Base-by-base conservation (phyloP, 2,888 invertebrate genomes). In the Acanthosepion esculentum region DNA sequence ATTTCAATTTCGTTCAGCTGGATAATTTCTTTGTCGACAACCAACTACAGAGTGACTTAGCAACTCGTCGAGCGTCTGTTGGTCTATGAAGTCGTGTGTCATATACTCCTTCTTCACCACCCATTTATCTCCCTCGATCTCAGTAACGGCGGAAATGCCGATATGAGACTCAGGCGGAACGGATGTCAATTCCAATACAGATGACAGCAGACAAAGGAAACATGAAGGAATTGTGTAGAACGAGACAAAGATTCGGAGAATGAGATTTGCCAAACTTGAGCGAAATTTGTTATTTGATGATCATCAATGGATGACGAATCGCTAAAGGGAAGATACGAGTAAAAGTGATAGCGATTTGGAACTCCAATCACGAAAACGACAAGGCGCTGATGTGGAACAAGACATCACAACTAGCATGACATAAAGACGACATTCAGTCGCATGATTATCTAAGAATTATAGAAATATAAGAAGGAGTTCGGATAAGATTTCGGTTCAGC, bases 251-350 rank as follows among this genome's bases (percentile, higher is more conserved):
- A 78, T 33, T 33, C 12, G 15, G n/a, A 33, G n/a, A 18, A 33
- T n/a, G 78, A n/a, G 78, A 18, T 33, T 78, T n/a, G n/a, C 12
- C 78, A 78, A 78, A 78, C 78, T 78, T 78, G 78, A 15, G 78
- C 78, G 78, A 78, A n/a, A 78, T 78, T 78, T 78, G 78, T 78
- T n/a, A 78, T 78, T 78, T 78, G 78, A 78, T 78, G 12, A 78
- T 78, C 78, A n/a, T 78, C 78, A 78, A 78, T 78, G 33, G 78
- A n/a, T 78, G 78, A 78, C n/a, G 78, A 78, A 78, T 78, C n/a
- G 78, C 78, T 78, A 15, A 78, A 33, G 78, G 15, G 10, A 33
- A 12, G 12, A 18, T 5, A n/a, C 2, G 0, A 26, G 5, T 20
- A 5, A 23, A 23, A 23, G 59, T 20, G 59, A 59, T 20, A 23